These are phyloP conservation scores for Melanotaenia maccullochi DNA, from an alignment of 2,797 vertebrate species.

Conservation along the genomic window DNA sequence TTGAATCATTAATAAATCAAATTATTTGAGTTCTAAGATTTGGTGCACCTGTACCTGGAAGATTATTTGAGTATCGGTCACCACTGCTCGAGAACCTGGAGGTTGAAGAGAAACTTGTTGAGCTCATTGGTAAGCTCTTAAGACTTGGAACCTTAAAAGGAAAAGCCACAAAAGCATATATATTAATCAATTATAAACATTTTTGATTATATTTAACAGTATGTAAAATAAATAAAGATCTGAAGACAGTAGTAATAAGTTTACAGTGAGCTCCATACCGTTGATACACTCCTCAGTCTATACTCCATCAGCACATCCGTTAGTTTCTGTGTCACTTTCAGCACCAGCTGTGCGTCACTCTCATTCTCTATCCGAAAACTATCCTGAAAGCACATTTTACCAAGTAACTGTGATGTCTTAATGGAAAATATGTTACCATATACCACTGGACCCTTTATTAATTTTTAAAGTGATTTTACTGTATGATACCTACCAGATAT, in stretches of 20 bases:
- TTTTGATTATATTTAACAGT: not conserved
- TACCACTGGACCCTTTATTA: not conserved
- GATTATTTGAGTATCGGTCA: conserved; percentile 62
- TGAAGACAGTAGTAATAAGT: not conserved
- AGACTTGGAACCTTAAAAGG: conserved; percentile 65
- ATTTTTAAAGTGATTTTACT: not conserved
- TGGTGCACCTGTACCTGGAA: conserved; percentile 59
- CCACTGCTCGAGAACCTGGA: conserved; percentile 55
- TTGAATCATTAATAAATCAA: not conserved
- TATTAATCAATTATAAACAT: not conserved
- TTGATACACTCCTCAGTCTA: conserved; percentile 80
- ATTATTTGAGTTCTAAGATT: not conserved
- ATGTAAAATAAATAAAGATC: not conserved
- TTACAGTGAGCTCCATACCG: conserved; percentile 60
- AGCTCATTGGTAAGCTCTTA: conserved; percentile 57
- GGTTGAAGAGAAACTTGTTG: conserved; percentile 54
- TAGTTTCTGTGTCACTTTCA: conserved; percentile 89
- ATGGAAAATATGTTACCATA: not conserved
- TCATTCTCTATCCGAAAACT: conserved; percentile 87
- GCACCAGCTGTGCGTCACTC: conserved; percentile 87
- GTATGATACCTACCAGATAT: conserved; percentile 74
- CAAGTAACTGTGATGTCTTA: not conserved
- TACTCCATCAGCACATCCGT: conserved; percentile 89
- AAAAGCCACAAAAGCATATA: not conserved
- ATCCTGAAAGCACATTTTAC: conserved; percentile 74